Percentiles rank a stretch among this genome's conserved stretches.
phyloP scores from a whole-genome alignment of 2,797 vertebrate species.

The Oryzias dopingdopingensis region DNA sequence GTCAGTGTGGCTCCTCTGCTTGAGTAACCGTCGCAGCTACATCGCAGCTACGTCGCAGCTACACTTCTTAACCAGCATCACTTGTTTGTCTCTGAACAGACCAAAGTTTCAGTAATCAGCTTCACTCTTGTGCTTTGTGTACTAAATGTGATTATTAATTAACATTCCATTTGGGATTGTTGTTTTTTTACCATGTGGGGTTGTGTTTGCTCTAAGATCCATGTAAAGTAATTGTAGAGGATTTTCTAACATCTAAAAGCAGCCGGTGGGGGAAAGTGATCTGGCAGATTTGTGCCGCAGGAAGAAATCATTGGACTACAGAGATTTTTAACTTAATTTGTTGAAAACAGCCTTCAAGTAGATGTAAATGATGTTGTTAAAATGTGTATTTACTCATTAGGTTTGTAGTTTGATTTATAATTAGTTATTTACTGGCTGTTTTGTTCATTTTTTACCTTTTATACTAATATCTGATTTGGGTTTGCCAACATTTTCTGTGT shows the following conservation, averaged over 20 bases:
- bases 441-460: neutral
- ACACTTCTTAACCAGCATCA: constrained; percentile 32
- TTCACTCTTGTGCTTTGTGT: constrained; percentile 24
- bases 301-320: too few species aligned
- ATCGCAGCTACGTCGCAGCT: constrained; percentile 2
- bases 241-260: too few species aligned
- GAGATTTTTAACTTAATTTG: too few species aligned
- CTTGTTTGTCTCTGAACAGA: constrained; percentile 2
- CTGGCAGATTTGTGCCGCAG: too few species aligned
- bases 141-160: neutral
- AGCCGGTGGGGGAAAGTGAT: too few species aligned
- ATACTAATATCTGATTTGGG: neutral
- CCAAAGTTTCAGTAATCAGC: too few species aligned
- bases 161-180: constrained; percentile 10
- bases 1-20: constrained; percentile 1
- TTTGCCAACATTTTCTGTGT: neutral
- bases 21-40: constrained; percentile 32
- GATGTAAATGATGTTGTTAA: too few species aligned
- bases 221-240: too few species aligned
- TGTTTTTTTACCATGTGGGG: constrained; percentile 8
- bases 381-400: too few species aligned
- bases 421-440: too few species aligned
- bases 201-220: constrained; percentile 3
- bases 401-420: too few species aligned
- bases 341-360: too few species aligned